Evolutionary conservation across 2,888 invertebrate genomes (phyloP), one percentile per base, ranked within the genome.

Genomic region (Elaeidobius kamerunicus): DNA sequence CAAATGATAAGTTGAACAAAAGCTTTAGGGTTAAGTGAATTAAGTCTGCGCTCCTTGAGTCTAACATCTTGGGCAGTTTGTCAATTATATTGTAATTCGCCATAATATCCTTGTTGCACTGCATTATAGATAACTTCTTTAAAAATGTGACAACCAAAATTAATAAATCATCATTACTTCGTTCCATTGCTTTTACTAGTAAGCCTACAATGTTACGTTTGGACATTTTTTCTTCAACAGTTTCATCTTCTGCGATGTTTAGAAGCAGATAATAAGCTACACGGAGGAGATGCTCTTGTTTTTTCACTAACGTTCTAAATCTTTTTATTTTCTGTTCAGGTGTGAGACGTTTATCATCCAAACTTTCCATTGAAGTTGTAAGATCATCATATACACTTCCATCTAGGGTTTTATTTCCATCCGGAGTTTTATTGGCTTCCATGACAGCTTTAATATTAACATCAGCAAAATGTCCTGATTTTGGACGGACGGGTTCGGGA

Each of bases 181-280:
- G 80, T 65, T 95, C 94, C 70, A 99, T 78, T 7, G 91, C 87
- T 66, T 89, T 90, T 39, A 91, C 83, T 30, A 97, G 78, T 75
- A 95, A 82, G 30, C 86, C 86, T 2, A 94, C 88, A 59, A 97
- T 85, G 66, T 90, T 91, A 72, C 95, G 90, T 65, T 92, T 91
- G 19, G 91, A 85, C 91, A 99, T 98, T 77, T 99, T 99, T 73
- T 93, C 88, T 74, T 98, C 98, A 2, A 97, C 89, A 70, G 88
- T 88, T 6, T 91, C 83, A 76, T 96, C 97, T 73, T 96, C 95
- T 2, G 97, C 91, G 72, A 99, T 88, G 72, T 99, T 98, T 42
- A 97, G 76, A 47, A 99, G 76, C 69, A 99, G 80, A 73, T 95
- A 94, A 71, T 92, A 91, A 2, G 92, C 90, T 38, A 94, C 95